Evolutionary conservation across 2,888 invertebrate genomes (phyloP), one percentile per base, ranked within the genome.

Genomic region (Pomacea canaliculata): DNA sequence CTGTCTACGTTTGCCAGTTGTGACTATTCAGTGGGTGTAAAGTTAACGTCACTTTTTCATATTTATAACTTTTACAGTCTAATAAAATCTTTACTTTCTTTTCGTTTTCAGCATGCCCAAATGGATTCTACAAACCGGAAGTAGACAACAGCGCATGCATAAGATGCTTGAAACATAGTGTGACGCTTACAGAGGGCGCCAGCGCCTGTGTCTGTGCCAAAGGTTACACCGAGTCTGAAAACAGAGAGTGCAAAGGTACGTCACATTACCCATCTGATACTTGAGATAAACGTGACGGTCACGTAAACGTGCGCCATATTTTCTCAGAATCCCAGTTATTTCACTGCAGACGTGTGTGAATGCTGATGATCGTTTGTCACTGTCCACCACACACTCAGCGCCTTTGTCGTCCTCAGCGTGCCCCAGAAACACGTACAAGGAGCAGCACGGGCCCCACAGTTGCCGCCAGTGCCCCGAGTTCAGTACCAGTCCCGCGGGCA

Each of bases 381-480:
- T 56, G 10, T 56, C 10, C 51, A 16, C 51, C 51, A 56, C 10
- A 56, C 51, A 56, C 51, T 56, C 3, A 56, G 51, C 16, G 51
- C 16, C 51, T 13, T 16, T 56, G 12, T 56, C 37, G 18, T 67
- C 23, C 16, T 37, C 71, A 76, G 76, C 46, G 10, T 76, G 76
- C 48, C 49, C 67, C 10, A 60, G 48, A 19, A 72, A 76, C 62
- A 76, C 69, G n/a, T 76, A 66, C 49, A 76, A 76, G 37, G 19
- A 67, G 27, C 59, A 67, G 12, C 49, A 46, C 51, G 76, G 76
- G n/a, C 60, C 66, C 49, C 51, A 72, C 63, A 13, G 23, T 8
- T 76, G 76, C 51, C 62, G 66, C 1, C 68, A 27, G 18, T 76
- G 76, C 7, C 76, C 76, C 13, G 56, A 18, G 7, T 19, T 23